Base-by-base conservation (phyloP, 2,888 invertebrate genomes). In the Stenodema calcarata region DNA sequence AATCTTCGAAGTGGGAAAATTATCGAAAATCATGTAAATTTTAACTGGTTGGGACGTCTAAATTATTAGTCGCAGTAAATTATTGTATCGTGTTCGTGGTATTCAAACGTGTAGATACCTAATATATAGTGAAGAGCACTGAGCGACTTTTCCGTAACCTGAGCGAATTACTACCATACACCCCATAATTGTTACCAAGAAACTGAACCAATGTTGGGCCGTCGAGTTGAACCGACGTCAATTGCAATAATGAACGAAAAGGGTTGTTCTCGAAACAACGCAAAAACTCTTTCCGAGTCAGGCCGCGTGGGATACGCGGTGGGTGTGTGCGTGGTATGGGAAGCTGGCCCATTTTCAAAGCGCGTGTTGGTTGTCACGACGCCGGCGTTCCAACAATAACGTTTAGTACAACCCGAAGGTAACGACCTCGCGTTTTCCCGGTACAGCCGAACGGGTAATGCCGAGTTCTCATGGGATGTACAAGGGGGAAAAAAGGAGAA, bases 291-390 rank as follows among this genome's bases (percentile, higher is more conserved):
- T 30, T 44, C 11, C 16, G 78, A 44, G 16, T 7, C 7, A 27
- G 18, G 23, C 28, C 16, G 78, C 42, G 42, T 23, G 78, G 35
- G 78, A 35, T 3, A 28, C 35, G 12, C 16, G 76, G 76, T 35
- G 80, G 9, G 35, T 1, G 23, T 18, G 30, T 50, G 80, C 80
- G 80, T 50, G 80, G 80, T 54, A 47, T 27, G 80, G 54, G 28
- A 16, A 28, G 47, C 30, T 27, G 80, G 80, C 80, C 80, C 54
- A 54, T 80, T 80, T 80, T 23, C 28, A 54, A 23, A 47, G 54
- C 80, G 80, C 80, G 80, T 80, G 80, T 54, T 80, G 47, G 28
- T 1, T 54, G 80, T 80, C 80, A 80, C 80, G 80, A 80, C 54
- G 62, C 44, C 11, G 16, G 44, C 78, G 44, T 44, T 47, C 27